phyloP scores from a whole-genome alignment of 1,140 invertebrate species.

The Drosophila kepulauana region DNA sequence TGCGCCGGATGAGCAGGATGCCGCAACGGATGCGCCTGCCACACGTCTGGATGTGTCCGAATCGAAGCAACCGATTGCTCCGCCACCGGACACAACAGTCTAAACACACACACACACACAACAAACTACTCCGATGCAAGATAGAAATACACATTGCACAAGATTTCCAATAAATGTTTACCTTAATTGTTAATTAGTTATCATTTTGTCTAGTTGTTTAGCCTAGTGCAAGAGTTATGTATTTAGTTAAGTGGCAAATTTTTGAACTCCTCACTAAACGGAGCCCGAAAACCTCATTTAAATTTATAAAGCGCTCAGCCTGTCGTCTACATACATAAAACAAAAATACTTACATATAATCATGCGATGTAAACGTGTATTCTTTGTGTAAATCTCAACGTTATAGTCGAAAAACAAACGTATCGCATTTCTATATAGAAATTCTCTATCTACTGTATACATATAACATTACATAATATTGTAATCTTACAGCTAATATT shows the following conservation, averaged over 20 bases:
- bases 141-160: constrained; percentile 48
- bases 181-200: constrained; percentile 84
- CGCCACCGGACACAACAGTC: constrained; percentile 68
- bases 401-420: constrained; percentile 51
- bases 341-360: constrained; percentile 38
- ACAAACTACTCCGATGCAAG: constrained; percentile 33
- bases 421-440: constrained; percentile 39
- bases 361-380: constrained; percentile 35
- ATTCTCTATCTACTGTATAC: constrained; percentile 33
- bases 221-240: constrained; percentile 81
- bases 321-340: constrained; percentile 36
- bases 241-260: constrained; percentile 79
- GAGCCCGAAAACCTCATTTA: constrained; percentile 60
- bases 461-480: constrained; percentile 27
- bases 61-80: constrained; percentile 68
- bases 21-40: constrained; percentile 21
- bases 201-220: constrained; percentile 82
- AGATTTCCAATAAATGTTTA: constrained; percentile 83
- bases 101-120: constrained; percentile 30
- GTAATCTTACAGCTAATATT: constrained; percentile 23
- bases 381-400: constrained; percentile 72
- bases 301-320: constrained; percentile 45
- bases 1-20: constrained; percentile 85
- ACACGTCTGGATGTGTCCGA: constrained; percentile 67
- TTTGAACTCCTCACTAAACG: constrained; percentile 18